A percentile compares a stretch with the other conserved stretches of the same genome.
These are phyloP conservation scores for Aythya baeri DNA, from an alignment of 2,113 vertebrate species.

Conservation along the genomic window DNA sequence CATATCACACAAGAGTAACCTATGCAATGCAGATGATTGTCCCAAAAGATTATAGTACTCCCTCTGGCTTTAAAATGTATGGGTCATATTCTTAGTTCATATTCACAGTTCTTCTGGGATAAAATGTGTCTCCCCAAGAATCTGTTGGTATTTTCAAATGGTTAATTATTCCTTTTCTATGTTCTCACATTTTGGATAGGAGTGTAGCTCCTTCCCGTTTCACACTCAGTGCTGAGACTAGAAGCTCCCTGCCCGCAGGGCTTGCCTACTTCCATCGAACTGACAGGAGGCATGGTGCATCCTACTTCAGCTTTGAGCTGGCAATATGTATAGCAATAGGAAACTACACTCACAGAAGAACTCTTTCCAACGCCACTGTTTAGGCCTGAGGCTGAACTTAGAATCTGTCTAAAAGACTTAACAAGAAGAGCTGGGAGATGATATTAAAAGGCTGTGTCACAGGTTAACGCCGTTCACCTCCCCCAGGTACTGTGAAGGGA, in stretches of 20 bases:
- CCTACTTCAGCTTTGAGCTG: neutral
- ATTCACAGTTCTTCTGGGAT: neutral
- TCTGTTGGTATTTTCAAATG: neutral
- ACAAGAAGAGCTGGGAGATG: neutral
- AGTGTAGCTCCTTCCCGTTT: neutral
- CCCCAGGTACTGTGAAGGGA: neutral
- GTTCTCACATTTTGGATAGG: neutral
- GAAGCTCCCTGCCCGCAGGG: neutral
- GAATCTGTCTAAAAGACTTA: neutral
- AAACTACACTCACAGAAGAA: neutral
- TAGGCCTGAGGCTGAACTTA: neutral
- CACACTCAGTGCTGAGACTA: neutral
- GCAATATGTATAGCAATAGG: neutral
- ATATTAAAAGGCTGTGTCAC: neutral
- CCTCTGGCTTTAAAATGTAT: neutral
- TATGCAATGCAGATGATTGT: neutral
- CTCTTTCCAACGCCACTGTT: neutral
- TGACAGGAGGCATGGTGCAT: fast-evolving
- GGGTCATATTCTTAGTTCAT: neutral
- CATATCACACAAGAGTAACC: neutral
- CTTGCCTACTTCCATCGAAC: neutral
- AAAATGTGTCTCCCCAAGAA: neutral
- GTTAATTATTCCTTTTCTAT: neutral
- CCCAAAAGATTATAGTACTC: neutral
- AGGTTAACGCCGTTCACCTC: neutral